phyloP scores from a whole-genome alignment of 2,888 invertebrate species.

The Synanthedon vespiformis region DNA sequence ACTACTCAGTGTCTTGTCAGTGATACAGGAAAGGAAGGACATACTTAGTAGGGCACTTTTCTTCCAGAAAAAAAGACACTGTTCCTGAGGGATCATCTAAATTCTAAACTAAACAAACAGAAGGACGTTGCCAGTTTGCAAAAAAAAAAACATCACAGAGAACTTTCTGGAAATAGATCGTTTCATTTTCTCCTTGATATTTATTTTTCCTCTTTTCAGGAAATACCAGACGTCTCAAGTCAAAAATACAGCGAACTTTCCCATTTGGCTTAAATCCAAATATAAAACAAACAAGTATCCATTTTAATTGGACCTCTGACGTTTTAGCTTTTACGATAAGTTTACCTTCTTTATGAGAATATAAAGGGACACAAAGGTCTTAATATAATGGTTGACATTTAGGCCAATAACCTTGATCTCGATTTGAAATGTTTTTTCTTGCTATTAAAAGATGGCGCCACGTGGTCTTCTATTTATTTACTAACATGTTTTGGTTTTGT shows the following conservation, averaged over 20 bases:
- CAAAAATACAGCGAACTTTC: background rate
- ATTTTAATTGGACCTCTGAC: background rate
- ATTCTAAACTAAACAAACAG: too few relatives aligned
- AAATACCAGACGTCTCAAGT: background rate
- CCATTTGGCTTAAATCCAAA: background rate
- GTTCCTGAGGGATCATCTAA: too few relatives aligned
- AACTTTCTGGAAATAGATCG: too few relatives aligned
- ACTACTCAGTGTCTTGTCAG: too few relatives aligned
- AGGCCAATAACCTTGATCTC: conserved; percentile 7
- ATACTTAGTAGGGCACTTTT: too few relatives aligned
- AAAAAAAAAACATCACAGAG: too few relatives aligned
- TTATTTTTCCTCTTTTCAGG: background rate
- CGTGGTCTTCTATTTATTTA: conserved; percentile 12
- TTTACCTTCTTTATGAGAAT: background rate
- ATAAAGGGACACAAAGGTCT: background rate
- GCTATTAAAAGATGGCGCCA: conserved; percentile 7
- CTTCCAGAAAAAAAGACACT: too few relatives aligned
- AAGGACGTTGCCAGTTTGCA: too few relatives aligned
- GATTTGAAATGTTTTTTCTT: conserved; percentile 4
- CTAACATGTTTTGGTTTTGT: conserved; percentile 6
- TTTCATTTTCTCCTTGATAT: too few relatives aligned
- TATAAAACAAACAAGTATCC: background rate
- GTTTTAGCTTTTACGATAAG: background rate
- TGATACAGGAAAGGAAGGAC: too few relatives aligned
- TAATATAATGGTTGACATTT: background rate